Conservation (phyloP, 2,888 invertebrate genomes). For the Sphaeridia pumilis region DNA sequence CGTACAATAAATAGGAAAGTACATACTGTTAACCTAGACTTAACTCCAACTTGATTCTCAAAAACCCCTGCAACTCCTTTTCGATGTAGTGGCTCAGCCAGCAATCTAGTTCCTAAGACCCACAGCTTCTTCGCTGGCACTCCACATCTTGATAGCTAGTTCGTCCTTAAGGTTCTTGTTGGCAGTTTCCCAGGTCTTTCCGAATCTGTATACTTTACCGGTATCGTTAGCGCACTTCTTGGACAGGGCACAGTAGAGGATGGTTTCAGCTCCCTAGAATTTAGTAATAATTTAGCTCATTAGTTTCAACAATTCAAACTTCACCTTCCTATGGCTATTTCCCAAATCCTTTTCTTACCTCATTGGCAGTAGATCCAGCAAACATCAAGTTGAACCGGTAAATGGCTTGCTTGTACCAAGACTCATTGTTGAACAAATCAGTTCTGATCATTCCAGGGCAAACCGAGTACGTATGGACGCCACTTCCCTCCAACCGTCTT, state of each 20-base stretch:
- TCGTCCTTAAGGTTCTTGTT: conserved; percentile 36
- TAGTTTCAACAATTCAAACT: background rate
- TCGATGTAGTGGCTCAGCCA: too few species aligned
- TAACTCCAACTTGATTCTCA: too few species aligned
- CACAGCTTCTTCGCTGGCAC: conserved; percentile 38
- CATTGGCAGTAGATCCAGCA: conserved; percentile 18
- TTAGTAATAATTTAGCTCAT: conserved; percentile 1
- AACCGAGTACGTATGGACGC: conserved; percentile 35
- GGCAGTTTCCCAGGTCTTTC: conserved; percentile 37
- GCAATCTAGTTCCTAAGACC: conserved; percentile 12
- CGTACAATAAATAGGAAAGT: too few species aligned
- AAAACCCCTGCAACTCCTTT: too few species aligned
- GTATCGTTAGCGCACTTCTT: conserved; percentile 40
- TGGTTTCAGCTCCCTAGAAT: conserved; percentile 40
- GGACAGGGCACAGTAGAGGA: conserved; percentile 39
- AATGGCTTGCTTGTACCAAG: conserved; percentile 14
- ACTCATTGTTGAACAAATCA: conserved; percentile 37
- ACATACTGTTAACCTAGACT: too few species aligned
- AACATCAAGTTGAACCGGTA: conserved; percentile 12
- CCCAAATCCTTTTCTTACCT: conserved; percentile 11
- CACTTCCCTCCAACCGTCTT: conserved; percentile 22
- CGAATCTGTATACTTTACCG: conserved; percentile 42
- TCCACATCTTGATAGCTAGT: conserved; percentile 40
- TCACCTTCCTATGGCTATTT: background rate
- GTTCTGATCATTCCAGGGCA: conserved; percentile 40